A percentile compares a stretch with the other conserved stretches of the same genome.
phyloP scores from a whole-genome alignment of 2,888 invertebrate species.

The Pristionchus entomophagus region DNA sequence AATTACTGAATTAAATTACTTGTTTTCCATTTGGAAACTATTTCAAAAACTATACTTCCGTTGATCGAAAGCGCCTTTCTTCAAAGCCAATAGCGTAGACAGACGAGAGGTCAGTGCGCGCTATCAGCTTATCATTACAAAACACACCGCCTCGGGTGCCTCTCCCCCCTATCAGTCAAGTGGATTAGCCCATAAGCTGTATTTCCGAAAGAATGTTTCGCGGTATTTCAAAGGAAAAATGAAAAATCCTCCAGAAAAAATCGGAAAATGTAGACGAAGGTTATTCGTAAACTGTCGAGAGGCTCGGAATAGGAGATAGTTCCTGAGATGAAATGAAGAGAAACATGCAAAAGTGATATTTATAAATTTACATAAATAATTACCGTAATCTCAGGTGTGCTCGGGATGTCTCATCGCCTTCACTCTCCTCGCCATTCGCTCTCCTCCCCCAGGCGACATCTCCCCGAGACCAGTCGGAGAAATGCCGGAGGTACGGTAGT shows the following conservation, averaged over 20 bases:
- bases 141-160: neutral
- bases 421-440: neutral
- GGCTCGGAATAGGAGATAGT: too few species aligned
- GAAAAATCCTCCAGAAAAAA: neutral
- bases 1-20: too few species aligned
- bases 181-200: neutral
- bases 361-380: neutral
- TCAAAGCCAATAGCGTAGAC: too few species aligned
- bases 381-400: conserved; percentile 38
- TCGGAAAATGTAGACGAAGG: neutral
- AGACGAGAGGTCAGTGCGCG: neutral
- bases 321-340: too few species aligned
- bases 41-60: too few species aligned
- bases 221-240: neutral
- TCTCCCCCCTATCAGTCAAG: neutral
- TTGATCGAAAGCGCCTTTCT: too few species aligned
- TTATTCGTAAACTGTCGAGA: too few species aligned
- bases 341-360: too few species aligned
- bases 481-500: conserved; percentile 2
- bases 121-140: neutral
- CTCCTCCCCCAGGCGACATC: conserved; percentile 37
- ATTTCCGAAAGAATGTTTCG: too few species aligned
- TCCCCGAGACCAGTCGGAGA: neutral
- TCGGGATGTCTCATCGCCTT: conserved; percentile 20
- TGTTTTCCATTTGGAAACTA: too few species aligned